Percentiles rank a stretch among this genome's conserved stretches.
Evolutionary conservation across 2,888 invertebrate genomes (phyloP).

Genomic region (Gonocerus acuteangulatus): DNA sequence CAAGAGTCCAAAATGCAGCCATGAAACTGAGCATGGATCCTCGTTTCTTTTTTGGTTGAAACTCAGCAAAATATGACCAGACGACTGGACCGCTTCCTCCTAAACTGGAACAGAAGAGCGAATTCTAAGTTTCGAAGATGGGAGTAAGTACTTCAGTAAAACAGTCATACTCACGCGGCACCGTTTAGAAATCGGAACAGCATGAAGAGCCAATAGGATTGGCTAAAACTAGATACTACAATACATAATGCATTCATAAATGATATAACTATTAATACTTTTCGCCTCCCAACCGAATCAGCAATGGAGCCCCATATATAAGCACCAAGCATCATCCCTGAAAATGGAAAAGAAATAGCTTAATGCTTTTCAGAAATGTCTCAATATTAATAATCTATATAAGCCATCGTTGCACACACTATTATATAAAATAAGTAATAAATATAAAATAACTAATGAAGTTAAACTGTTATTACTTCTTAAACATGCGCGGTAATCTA

Average conservation of each 20-base stretch:
- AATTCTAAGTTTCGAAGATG: neutral
- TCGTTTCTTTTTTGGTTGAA: conserved; percentile 82
- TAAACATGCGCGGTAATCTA: too few relatives aligned
- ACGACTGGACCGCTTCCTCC: conserved; percentile 88
- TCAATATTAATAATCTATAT: neutral
- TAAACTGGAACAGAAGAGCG: conserved; percentile 51
- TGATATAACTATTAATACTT: conserved; percentile 80
- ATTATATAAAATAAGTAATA: neutral
- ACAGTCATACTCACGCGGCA: conserved; percentile 68
- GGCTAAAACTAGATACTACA: conserved; percentile 82
- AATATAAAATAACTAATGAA: neutral
- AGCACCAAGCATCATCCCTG: conserved; percentile 89
- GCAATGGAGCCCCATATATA: conserved; percentile 89
- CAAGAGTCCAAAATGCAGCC: conserved; percentile 92
- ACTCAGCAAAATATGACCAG: conserved; percentile 92
- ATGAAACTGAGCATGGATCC: conserved; percentile 89
- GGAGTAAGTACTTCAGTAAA: too few relatives aligned
- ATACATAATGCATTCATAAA: conserved; percentile 85
- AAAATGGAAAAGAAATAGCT: neutral
- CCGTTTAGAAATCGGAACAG: conserved; percentile 85
- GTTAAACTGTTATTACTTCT: neutral
- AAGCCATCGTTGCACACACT: neutral
- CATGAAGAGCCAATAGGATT: conserved; percentile 81
- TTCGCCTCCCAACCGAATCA: conserved; percentile 78
- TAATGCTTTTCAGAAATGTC: neutral